These are phyloP conservation scores for Cecidostiba fungosa DNA, from an alignment of 2,888 invertebrate species.

Conservation along the genomic window DNA sequence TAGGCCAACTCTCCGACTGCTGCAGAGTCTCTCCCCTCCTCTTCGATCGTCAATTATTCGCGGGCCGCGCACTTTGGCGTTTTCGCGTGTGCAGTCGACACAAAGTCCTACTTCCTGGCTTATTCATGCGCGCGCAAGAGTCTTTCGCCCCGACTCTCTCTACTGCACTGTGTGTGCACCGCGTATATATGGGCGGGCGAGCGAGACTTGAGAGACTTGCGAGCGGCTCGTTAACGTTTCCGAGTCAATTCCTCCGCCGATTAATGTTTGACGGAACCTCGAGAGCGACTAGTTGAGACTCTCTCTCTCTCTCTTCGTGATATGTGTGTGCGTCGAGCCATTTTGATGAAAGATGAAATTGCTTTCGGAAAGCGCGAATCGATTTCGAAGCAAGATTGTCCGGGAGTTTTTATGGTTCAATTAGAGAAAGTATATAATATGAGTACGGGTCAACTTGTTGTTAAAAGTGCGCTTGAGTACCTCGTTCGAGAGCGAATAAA, in stretches of 20 bases:
- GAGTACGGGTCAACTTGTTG: neutral
- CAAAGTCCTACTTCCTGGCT: constrained; percentile 46
- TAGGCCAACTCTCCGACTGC: neutral
- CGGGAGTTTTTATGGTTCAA: neutral
- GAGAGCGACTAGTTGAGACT: neutral
- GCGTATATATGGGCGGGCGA: constrained; percentile 5
- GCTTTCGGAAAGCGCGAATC: constrained; percentile 9
- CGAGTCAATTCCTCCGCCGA: constrained; percentile 44
- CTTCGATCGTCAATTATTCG: constrained; percentile 53
- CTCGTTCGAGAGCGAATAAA: no score
- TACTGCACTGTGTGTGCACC: neutral
- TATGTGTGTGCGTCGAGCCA: neutral
- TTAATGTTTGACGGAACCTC: constrained; percentile 48
- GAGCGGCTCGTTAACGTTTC: constrained; percentile 53
- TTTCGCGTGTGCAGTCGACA: constrained; percentile 30
- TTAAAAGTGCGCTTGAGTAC: no score
- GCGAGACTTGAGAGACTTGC: neutral
- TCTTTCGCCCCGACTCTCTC: neutral
- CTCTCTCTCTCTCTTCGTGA: neutral
- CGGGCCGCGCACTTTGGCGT: constrained; percentile 37
- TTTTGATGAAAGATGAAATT: constrained; percentile 47
- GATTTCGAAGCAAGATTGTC: neutral
- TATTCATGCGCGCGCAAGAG: constrained; percentile 26
- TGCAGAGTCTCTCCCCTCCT: neutral
- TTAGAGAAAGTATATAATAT: neutral